A percentile compares a stretch with the other conserved stretches of the same genome.
phyloP scores from a whole-genome alignment of 2,888 invertebrate genomes.

The Bellardia bayeri region DNA sequence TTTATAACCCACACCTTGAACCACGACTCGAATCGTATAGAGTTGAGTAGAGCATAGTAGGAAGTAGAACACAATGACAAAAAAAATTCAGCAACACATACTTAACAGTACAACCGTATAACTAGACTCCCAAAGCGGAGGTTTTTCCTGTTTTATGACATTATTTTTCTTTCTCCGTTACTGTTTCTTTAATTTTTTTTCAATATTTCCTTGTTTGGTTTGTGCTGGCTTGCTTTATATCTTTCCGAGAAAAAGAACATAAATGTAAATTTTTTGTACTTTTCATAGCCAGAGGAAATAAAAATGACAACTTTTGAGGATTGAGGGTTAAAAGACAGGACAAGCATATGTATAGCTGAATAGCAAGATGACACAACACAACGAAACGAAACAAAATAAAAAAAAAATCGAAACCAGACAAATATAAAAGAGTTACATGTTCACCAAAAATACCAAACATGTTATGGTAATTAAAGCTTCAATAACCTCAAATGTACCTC shows the following conservation, averaged over 20 bases:
- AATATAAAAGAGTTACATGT: constrained; percentile 44
- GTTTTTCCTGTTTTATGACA: constrained; percentile 58
- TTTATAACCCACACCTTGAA: constrained; percentile 68
- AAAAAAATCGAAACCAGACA: constrained; percentile 7
- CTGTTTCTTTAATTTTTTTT: constrained; percentile 32
- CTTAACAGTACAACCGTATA: neutral
- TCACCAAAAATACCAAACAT: constrained; percentile 65
- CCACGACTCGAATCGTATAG: neutral
- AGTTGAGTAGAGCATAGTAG: constrained; percentile 8
- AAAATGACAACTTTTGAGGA: constrained; percentile 69
- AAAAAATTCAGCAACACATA: neutral
- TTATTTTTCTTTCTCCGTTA: constrained; percentile 47
- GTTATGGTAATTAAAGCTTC: constrained; percentile 70
- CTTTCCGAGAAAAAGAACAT: constrained; percentile 20
- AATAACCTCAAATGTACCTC: constrained; percentile 57
- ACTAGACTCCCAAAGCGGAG: constrained; percentile 48
- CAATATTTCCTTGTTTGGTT: constrained; percentile 48
- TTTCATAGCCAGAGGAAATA: constrained; percentile 69
- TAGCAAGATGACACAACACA: constrained; percentile 1
- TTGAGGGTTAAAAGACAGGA: constrained; percentile 58
- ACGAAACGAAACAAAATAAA: constrained; percentile 22
- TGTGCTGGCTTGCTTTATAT: constrained; percentile 19
- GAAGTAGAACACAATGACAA: constrained; percentile 2
- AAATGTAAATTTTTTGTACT: constrained; percentile 49
- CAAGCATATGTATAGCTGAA: constrained; percentile 20